Percentiles rank a stretch among this genome's conserved stretches.
Conservation (phyloP, 2,797 vertebrate genomes). For the Leucoraja ocellata region DNA sequence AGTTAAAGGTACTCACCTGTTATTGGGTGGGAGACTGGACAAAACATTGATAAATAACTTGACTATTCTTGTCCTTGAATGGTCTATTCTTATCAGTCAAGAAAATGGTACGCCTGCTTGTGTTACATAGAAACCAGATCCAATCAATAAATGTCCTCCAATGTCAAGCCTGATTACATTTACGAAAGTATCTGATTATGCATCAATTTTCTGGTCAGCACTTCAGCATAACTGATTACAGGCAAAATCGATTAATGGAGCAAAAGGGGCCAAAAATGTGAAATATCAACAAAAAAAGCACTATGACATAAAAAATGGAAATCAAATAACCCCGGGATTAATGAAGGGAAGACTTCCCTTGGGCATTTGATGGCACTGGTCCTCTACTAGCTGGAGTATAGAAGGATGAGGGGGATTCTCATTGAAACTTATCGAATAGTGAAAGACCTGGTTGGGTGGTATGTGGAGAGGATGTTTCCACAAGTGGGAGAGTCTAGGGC, state of each 20-base stretch:
- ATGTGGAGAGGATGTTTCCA: no score
- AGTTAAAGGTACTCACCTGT: not conserved
- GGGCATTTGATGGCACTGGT: no score
- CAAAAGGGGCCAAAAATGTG: not conserved
- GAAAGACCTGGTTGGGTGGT: no score
- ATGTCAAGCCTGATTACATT: slow-evolving; percentile 17
- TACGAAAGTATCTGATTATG: not conserved
- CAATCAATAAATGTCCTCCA: slow-evolving; percentile 9
- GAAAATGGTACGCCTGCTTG: not conserved
- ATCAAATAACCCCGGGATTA: not conserved
- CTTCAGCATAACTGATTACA: not conserved
- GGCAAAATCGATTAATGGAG: not conserved
- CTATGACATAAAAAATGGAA: not conserved
- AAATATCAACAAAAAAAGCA: not conserved
- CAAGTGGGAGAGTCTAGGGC: no score
- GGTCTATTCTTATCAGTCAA: not conserved
- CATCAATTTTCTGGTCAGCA: not conserved
- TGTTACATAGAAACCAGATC: not conserved
- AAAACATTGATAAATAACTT: not conserved
- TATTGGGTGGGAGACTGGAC: not conserved
- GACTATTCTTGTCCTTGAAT: not conserved
- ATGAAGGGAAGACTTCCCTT: not conserved
- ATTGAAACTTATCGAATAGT: no score
- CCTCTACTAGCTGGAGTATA: no score
- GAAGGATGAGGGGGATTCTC: no score